Evolutionary conservation across 2,888 invertebrate genomes (phyloP), one percentile per base, ranked within the genome.

Genomic region (Oscheius sp.): DNA sequence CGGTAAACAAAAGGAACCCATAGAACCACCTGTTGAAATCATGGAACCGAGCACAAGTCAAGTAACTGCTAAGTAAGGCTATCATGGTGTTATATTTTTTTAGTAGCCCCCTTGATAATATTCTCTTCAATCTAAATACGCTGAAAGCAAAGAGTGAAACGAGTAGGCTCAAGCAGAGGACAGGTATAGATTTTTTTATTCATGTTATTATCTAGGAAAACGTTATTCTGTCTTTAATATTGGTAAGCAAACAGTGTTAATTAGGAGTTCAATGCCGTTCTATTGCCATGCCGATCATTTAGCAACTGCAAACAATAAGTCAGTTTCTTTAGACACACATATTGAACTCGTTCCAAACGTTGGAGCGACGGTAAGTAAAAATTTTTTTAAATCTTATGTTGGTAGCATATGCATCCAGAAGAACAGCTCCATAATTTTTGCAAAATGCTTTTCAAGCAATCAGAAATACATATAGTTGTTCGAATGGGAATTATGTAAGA

Each of bases 121-220:
- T n/a, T n/a, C n/a, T n/a, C n/a, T n/a, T n/a, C n/a, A n/a, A n/a
- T n/a, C n/a, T n/a, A n/a, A n/a, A n/a, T n/a, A n/a, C n/a, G n/a
- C n/a, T n/a, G n/a, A n/a, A n/a, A n/a, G n/a, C n/a, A n/a, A n/a
- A n/a, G n/a, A n/a, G n/a, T n/a, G n/a, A n/a, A n/a, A n/a, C n/a
- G n/a, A n/a, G n/a, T n/a, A n/a, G n/a, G n/a, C n/a, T n/a, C n/a
- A n/a, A n/a, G n/a, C n/a, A n/a, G n/a, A n/a, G n/a, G n/a, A n/a
- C n/a, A n/a, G n/a, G n/a, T n/a, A n/a, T n/a, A n/a, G n/a, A n/a
- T n/a, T n/a, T n/a, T n/a, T n/a, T n/a, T n/a, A n/a, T n/a, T n/a
- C n/a, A n/a, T n/a, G n/a, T n/a, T n/a, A n/a, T n/a, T n/a, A 17
- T 63, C n/a, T 54, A 66, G 67, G 67, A 20, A 67, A 67, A 24